Evolutionary conservation across 2,797 vertebrate genomes (phyloP).

Genomic region (Helostoma temminkii): DNA sequence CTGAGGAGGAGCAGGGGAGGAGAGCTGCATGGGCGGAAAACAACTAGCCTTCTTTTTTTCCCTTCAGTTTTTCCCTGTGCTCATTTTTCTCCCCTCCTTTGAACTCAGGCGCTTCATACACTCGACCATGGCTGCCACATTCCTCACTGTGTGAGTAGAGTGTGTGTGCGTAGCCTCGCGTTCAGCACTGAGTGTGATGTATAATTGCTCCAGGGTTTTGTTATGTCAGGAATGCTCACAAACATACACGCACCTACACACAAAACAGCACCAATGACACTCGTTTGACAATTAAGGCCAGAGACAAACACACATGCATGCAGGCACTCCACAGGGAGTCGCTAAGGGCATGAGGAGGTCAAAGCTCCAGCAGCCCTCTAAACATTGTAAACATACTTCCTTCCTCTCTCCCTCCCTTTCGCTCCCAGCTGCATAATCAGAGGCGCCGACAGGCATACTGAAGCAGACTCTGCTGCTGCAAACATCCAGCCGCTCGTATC

Average conservation of each 20-base stretch:
- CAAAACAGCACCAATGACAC: conserved; percentile 58
- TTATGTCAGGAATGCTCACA: conserved; percentile 76
- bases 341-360: conserved; percentile 72
- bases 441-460: conserved; percentile 76
- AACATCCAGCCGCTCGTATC: conserved; percentile 54
- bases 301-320: conserved; percentile 64
- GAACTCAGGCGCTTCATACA: conserved; percentile 64
- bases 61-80: conserved; percentile 59
- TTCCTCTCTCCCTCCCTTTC: conserved; percentile 65
- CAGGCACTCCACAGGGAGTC: conserved; percentile 69
- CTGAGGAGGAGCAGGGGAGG: conserved; percentile 76
- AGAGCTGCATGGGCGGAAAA: conserved; percentile 73
- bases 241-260: conserved; percentile 51
- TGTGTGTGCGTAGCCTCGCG: conserved; percentile 43
- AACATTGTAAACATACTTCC: conserved; percentile 82
- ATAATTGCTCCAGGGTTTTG: conserved; percentile 76
- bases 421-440: conserved; percentile 78
- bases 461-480: conserved; percentile 55
- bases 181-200: conserved; percentile 49
- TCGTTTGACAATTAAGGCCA: conserved; percentile 69
- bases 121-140: conserved; percentile 73
- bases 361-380: conserved; percentile 79
- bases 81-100: conserved; percentile 56
- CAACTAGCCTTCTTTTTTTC: conserved; percentile 56
- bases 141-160: conserved; percentile 57